Percentiles rank a stretch among this genome's conserved stretches.
Conservation (phyloP, 2,888 invertebrate genomes). For the Thera obeliscata region DNA sequence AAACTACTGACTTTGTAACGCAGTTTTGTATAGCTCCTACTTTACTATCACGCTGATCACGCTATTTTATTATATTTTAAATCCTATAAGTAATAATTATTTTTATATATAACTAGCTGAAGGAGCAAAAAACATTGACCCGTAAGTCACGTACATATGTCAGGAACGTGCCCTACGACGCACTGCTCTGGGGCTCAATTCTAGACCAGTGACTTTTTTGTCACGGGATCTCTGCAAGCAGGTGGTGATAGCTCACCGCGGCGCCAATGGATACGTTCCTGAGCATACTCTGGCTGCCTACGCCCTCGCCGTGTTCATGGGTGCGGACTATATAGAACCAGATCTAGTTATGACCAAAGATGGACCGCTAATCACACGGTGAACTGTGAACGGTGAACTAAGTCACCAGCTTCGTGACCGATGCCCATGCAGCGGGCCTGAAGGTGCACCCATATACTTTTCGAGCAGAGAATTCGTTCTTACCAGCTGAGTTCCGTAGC, state of each 20-base stretch:
- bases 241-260: conserved; percentile 50
- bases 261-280: conserved; percentile 75
- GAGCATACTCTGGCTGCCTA: conserved; percentile 77
- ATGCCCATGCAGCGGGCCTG: conserved; percentile 68
- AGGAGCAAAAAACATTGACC: no score
- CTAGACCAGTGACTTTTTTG: no score
- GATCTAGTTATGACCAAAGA: conserved; percentile 60
- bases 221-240: conserved; percentile 32
- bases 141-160: no score
- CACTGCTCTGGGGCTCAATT: no score
- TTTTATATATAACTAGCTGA: no score
- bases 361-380: conserved; percentile 65
- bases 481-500: conserved; percentile 29
- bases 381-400: conserved; percentile 72
- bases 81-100: no score
- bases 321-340: conserved; percentile 71
- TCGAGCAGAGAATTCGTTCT: conserved; percentile 39
- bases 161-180: no score
- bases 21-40: no score
- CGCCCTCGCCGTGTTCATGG: conserved; percentile 64
- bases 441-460: conserved; percentile 76
- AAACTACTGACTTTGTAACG: no score
- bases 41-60: no score
- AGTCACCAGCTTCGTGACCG: conserved; percentile 63
- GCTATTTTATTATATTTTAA: no score